A percentile compares a stretch with the other conserved stretches of the same genome.
Evolutionary conservation across 2,888 invertebrate genomes (phyloP).

Genomic region (Omphaloscelis lunosa): DNA sequence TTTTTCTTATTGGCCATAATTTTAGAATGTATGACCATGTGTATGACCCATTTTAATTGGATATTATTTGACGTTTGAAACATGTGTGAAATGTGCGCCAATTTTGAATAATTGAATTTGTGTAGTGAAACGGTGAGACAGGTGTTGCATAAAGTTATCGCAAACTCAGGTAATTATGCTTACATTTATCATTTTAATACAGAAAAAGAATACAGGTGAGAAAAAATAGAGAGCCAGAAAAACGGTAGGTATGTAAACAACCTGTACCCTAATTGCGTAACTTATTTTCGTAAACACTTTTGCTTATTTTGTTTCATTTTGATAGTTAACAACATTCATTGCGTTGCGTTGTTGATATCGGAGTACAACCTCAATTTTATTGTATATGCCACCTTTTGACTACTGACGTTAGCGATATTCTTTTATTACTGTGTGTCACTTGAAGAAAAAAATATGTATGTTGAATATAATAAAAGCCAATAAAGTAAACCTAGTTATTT

Average conservation of each 20-base stretch:
- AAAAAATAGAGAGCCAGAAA: not conserved
- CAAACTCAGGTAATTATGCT: not conserved
- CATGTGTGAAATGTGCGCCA: constrained; percentile 52
- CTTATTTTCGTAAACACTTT: too few relatives aligned
- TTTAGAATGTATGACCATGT: constrained; percentile 2
- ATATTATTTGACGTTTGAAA: constrained; percentile 42
- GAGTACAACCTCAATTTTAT: too few relatives aligned
- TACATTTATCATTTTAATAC: not conserved
- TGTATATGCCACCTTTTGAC: too few relatives aligned
- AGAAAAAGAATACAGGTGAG: not conserved
- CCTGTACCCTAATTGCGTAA: too few relatives aligned
- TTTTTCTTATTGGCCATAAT: constrained; percentile 33
- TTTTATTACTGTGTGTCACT: too few relatives aligned
- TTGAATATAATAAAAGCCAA: too few relatives aligned
- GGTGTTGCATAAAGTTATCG: not conserved
- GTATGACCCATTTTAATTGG: constrained; percentile 37
- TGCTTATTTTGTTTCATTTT: too few relatives aligned
- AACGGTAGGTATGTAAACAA: not conserved
- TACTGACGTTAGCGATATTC: too few relatives aligned
- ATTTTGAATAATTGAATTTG: constrained; percentile 28
- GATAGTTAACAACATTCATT: too few relatives aligned
- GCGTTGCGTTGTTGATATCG: too few relatives aligned
- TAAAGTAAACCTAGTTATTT: too few relatives aligned
- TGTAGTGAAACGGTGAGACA: not conserved
- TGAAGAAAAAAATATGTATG: too few relatives aligned